Percentiles rank a stretch among this genome's conserved stretches.
Evolutionary conservation across 2,888 invertebrate species (phyloP).

Genomic region (Tachina lurida): DNA sequence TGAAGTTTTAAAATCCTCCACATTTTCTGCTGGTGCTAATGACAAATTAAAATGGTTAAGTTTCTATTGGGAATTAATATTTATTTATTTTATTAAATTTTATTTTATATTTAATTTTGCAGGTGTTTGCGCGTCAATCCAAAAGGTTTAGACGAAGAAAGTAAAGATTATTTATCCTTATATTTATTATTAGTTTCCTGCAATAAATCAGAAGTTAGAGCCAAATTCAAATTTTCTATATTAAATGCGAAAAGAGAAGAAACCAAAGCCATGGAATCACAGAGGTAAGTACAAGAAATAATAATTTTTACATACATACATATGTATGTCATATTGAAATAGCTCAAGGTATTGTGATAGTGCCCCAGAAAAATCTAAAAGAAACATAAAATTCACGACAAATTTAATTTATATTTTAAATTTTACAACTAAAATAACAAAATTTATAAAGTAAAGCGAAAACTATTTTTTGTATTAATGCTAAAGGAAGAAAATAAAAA

Average conservation of each 20-base stretch:
- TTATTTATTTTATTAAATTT: not conserved
- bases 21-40: constrained; percentile 99
- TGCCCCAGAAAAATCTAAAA: too few relatives aligned
- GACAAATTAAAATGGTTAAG: constrained; percentile 99
- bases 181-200: constrained; percentile 99
- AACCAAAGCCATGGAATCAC: constrained; percentile 99
- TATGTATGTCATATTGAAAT: not conserved
- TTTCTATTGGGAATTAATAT: not conserved
- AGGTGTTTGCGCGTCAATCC: constrained; percentile 99
- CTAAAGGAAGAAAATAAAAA: too few relatives aligned
- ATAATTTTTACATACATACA: not conserved
- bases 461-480: too few relatives aligned
- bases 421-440: too few relatives aligned
- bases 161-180: constrained; percentile 99
- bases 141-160: constrained; percentile 99
- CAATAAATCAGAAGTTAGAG: constrained; percentile 99
- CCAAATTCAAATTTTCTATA: constrained; percentile 99
- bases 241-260: constrained; percentile 99
- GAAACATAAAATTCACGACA: too few relatives aligned
- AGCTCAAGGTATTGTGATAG: too few relatives aligned
- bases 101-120: constrained; percentile 51
- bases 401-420: too few relatives aligned
- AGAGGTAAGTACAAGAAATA: constrained; percentile 81
- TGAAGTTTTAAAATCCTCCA: constrained; percentile 99
- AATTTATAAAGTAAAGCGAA: too few relatives aligned